Conservation (phyloP, 2,113 vertebrate species). For the Corvus hawaiiensis region DNA sequence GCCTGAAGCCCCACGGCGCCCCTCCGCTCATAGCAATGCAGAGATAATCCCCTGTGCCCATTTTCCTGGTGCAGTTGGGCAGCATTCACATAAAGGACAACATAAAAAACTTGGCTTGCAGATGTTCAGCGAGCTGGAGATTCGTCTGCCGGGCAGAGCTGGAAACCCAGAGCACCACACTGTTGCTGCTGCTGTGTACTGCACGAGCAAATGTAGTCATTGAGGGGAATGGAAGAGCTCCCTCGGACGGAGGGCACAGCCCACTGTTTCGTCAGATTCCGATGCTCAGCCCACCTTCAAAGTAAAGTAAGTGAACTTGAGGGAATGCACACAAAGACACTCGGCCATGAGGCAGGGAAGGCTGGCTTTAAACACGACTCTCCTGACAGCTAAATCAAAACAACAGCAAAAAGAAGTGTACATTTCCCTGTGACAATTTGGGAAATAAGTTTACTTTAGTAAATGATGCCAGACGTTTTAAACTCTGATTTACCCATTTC, state of each 20-base stretch:
- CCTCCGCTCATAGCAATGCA: slow-evolving; percentile 89
- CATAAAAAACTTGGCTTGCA: neutral
- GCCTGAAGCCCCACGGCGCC: slow-evolving; percentile 91
- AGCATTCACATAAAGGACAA: slow-evolving; percentile 36
- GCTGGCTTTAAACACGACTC: neutral
- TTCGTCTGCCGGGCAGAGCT: neutral
- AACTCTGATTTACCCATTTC: neutral
- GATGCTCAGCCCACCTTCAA: slow-evolving; percentile 68
- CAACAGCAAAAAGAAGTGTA: neutral
- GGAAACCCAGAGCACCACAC: slow-evolving; percentile 43
- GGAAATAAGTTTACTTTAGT: neutral
- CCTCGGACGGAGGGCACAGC: slow-evolving; percentile 45
- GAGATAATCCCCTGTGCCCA: slow-evolving; percentile 91
- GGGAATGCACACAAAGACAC: neutral
- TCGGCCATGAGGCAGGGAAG: neutral
- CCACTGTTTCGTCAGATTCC: slow-evolving; percentile 72
- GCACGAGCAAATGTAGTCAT: slow-evolving; percentile 21
- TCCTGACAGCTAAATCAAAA: slow-evolving; percentile 17
- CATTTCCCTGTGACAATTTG: neutral
- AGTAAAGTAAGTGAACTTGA: neutral
- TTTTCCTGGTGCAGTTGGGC: slow-evolving; percentile 64
- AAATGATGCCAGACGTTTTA: neutral
- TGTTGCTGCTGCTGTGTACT: slow-evolving; percentile 46
- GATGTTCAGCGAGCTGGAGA: slow-evolving; percentile 18
- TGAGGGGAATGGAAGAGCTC: slow-evolving; percentile 4